phyloP scores from a whole-genome alignment of 1,140 invertebrate species.

The Drosophila serrata region DNA sequence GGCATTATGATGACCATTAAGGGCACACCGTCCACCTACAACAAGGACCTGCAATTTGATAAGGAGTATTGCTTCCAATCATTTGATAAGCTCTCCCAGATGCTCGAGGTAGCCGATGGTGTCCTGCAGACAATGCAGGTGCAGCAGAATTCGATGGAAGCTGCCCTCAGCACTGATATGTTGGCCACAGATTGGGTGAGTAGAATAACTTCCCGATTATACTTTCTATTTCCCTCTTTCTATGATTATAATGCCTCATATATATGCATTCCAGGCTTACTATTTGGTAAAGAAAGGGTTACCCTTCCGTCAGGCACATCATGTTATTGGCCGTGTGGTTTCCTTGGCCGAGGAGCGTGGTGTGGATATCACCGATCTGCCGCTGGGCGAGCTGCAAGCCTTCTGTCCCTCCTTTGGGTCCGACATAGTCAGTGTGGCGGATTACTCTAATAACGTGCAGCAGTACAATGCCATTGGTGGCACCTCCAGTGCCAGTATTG shows the following conservation, averaged over 20 bases:
- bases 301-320: constrained; percentile 92
- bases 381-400: constrained; percentile 86
- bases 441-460: constrained; percentile 86
- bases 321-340: constrained; percentile 89
- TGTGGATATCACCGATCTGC: constrained; percentile 86
- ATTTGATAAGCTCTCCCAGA: constrained; percentile 88
- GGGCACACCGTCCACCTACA: constrained; percentile 93
- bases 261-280: constrained; percentile 87
- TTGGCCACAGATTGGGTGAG: constrained; percentile 90
- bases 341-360: constrained; percentile 86
- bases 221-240: too few species aligned
- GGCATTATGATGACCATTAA: constrained; percentile 92
- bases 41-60: constrained; percentile 94
- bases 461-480: constrained; percentile 86
- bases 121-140: constrained; percentile 88
- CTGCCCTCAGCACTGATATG: constrained; percentile 90
- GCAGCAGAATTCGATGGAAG: constrained; percentile 86
- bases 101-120: constrained; percentile 89
- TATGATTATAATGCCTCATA: neutral
- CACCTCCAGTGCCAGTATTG: constrained; percentile 76
- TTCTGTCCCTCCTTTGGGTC: constrained; percentile 85
- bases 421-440: constrained; percentile 85
- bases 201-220: neutral
- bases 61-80: constrained; percentile 92
- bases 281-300: constrained; percentile 92